These are phyloP conservation scores for Orchestes rusci DNA, from an alignment of 2,888 invertebrate genomes.

Conservation along the genomic window DNA sequence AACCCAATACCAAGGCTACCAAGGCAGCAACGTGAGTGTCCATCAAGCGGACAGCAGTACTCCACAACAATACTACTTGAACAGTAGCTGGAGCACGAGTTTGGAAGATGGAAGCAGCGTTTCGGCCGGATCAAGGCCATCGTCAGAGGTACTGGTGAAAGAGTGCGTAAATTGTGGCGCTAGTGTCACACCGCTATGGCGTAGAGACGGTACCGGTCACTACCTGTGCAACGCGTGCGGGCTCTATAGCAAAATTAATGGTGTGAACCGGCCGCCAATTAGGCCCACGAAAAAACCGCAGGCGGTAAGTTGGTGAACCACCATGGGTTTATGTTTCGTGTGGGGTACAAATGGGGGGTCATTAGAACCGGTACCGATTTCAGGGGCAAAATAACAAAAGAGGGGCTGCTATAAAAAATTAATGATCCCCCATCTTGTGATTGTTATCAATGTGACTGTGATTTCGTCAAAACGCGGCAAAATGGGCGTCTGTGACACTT, in stretches of 20 bases:
- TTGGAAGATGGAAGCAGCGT: conserved; percentile 14
- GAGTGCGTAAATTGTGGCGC: conserved; percentile 64
- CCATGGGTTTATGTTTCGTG: conserved; percentile 24
- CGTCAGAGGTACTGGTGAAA: conserved; percentile 53
- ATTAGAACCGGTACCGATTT: no score
- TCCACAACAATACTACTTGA: conserved; percentile 12
- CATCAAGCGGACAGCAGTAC: conserved; percentile 23
- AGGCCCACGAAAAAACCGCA: conserved; percentile 59
- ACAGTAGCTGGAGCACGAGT: conserved; percentile 24
- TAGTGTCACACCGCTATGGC: conserved; percentile 71
- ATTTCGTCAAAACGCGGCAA: no score
- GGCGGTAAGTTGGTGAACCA: conserved; percentile 43
- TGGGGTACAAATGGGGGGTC: no score
- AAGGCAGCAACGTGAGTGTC: conserved; percentile 27
- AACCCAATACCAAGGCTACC: conserved; percentile 21
- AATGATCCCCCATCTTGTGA: no score
- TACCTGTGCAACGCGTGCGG: conserved; percentile 83
- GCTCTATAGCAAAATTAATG: conserved; percentile 54
- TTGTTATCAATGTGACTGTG: no score
- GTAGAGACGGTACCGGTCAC: conserved; percentile 79
- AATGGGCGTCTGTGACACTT: no score
- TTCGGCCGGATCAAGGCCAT: conserved; percentile 5
- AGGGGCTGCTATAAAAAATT: no score
- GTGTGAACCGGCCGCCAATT: conserved; percentile 70
- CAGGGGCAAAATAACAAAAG: no score